Base-by-base conservation (phyloP, 2,797 vertebrate species). In the Halcyon badia region DNA sequence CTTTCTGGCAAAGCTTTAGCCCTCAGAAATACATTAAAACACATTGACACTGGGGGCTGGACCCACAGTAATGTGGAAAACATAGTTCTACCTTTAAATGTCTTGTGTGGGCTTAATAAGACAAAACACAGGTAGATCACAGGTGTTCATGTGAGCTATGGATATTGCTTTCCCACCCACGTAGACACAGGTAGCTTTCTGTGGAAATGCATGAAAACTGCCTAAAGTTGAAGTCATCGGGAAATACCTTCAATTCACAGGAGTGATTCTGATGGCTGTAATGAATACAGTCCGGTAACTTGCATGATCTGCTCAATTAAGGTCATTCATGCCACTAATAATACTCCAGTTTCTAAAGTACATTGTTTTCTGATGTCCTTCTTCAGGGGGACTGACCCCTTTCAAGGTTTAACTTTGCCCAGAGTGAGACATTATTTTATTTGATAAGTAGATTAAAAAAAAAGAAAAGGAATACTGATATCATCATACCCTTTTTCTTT, bases 41-140 rank as follows among this genome's bases (percentile, higher is more conserved):
- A 41, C 10, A 8, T 20, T 64, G n/a, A 8, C 7, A 9, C 0
- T 62, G n/a, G 17, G 9, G 28, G 35, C 31, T 39, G 22, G 24
- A 81, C 81, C 76, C 58, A 31, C 25, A 65, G 7, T 60, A 30
- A 11, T 8, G 18, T 42, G 35, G 22, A 89, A 84, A 90, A 10
- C 3, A 57, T 2, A 22, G 11, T 52, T 68, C 16, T 73, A 7
- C 8, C 28, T 87, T 13, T 51, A 54, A 80, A 18, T 21, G 18
- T 33, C 13, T 84, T 44, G 9, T 46, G 13, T 14, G 52, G 31
- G 26, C 20, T 76, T n/a, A 62, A 1, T 14, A 60, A 61, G 37
- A 8, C 24, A 48, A 57, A 64, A 49, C 0, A 3, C 2, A 48
- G 58, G 41, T 57, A 57, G 8, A 62, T 4, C n/a, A 30, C 46